phyloP scores from a whole-genome alignment of 2,888 invertebrate species.

The Drosophila anomelani region DNA sequence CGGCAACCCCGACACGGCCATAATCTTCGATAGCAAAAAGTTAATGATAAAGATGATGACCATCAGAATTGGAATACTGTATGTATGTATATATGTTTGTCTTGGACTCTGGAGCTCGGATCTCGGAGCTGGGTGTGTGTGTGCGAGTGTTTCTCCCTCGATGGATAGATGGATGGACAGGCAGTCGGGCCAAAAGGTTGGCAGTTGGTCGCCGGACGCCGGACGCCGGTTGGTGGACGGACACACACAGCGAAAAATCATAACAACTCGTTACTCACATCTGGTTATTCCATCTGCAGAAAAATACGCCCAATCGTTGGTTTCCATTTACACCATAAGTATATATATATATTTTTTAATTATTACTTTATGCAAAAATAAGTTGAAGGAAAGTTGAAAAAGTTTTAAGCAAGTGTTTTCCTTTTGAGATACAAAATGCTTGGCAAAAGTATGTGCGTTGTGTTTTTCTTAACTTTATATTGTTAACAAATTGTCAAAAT shows the following conservation, averaged over 20 bases:
- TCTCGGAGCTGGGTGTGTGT: no score
- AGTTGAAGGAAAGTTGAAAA: background rate
- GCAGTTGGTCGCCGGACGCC: conserved; percentile 25
- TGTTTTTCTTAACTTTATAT: no score
- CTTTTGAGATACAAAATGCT: background rate
- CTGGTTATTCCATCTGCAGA: conserved; percentile 1
- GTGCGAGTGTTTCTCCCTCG: conserved; percentile 27
- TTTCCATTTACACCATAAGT: background rate
- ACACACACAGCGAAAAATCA: conserved; percentile 14
- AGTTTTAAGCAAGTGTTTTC: background rate
- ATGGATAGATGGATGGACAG: conserved; percentile 65
- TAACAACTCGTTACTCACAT: conserved; percentile 6
- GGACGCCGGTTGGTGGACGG: conserved; percentile 26
- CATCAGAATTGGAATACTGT: conserved; percentile 76
- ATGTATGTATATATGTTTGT: conserved; percentile 31
- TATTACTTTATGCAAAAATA: background rate
- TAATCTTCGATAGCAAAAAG: conserved; percentile 75
- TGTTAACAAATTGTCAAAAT: no score
- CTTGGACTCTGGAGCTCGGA: conserved; percentile 7
- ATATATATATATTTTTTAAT: no score
- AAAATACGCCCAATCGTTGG: conserved; percentile 1
- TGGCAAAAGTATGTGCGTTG: no score
- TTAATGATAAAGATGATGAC: conserved; percentile 76
- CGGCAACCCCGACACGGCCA: conserved; percentile 30
- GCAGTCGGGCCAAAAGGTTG: conserved; percentile 36